Percentiles rank a stretch among this genome's conserved stretches.
These are phyloP conservation scores for Probaryconus sp. DNA, from an alignment of 1,140 invertebrate species.

Conservation along the genomic window DNA sequence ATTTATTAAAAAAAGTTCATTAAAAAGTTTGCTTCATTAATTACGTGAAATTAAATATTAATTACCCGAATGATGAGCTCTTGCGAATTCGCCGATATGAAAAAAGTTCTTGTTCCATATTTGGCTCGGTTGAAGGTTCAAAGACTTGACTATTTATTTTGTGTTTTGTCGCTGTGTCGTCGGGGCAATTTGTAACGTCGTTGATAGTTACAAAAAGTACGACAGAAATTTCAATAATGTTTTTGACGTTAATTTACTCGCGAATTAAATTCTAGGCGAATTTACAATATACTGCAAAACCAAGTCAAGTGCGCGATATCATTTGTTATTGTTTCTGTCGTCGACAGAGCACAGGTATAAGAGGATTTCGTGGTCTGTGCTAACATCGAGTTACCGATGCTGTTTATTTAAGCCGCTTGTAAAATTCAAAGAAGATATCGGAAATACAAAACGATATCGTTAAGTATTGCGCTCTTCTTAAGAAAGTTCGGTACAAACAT, in stretches of 20 bases:
- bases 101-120: too few species aligned
- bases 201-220: slow-evolving; percentile 13
- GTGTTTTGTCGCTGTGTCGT: too few species aligned
- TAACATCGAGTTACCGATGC: slow-evolving; percentile 36
- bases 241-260: slow-evolving; percentile 20
- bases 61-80: too few species aligned
- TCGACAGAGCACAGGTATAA: slow-evolving; percentile 33
- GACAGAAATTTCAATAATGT: slow-evolving; percentile 11
- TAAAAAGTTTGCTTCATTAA: too few species aligned
- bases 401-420: slow-evolving; percentile 44
- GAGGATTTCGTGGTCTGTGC: slow-evolving; percentile 35
- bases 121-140: too few species aligned
- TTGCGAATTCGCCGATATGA: too few species aligned
- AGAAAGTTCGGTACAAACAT: too few species aligned
- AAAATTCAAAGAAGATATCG: slow-evolving; percentile 32
- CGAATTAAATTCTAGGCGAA: slow-evolving; percentile 15
- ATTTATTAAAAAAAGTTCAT: too few species aligned
- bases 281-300: slow-evolving; percentile 33
- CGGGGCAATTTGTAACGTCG: slow-evolving; percentile 4
- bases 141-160: too few species aligned
- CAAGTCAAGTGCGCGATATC: slow-evolving; percentile 15
- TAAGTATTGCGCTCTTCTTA: too few species aligned
- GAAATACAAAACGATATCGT: background rate
- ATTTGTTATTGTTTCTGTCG: slow-evolving; percentile 47
- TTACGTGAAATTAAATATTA: too few species aligned